Percentiles rank a stretch among this genome's conserved stretches.
Conservation (phyloP, 2,888 invertebrate genomes). For the Polylopha cassiicola region DNA sequence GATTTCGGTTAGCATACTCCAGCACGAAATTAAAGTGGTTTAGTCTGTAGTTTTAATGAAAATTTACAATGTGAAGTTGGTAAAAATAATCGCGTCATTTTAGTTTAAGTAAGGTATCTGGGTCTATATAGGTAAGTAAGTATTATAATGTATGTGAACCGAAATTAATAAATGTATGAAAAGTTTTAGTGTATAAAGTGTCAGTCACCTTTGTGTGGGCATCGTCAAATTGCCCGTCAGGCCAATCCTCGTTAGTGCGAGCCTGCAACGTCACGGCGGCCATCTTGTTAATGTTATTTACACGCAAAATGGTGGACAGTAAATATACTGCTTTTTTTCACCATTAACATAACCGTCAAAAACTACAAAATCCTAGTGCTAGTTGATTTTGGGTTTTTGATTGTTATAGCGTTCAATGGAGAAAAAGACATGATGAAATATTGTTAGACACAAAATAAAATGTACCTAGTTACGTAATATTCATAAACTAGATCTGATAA, state of each 20-base stretch:
- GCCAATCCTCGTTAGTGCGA: conserved; percentile 67
- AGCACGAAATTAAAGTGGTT: neutral
- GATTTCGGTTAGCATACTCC: conserved; percentile 22
- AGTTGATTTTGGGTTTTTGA: too few relatives aligned
- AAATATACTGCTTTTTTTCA: too few relatives aligned
- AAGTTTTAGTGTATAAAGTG: conserved; percentile 30
- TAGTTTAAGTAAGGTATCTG: neutral
- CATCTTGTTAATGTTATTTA: conserved; percentile 68
- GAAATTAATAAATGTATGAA: conserved; percentile 10
- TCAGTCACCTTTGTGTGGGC: conserved; percentile 70
- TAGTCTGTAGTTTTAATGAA: neutral
- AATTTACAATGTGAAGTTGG: neutral
- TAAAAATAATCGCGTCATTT: neutral
- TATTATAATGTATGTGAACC: conserved; percentile 10
- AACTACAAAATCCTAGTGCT: too few relatives aligned
- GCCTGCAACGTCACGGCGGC: conserved; percentile 61
- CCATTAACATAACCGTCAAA: too few relatives aligned
- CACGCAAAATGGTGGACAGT: conserved; percentile 50
- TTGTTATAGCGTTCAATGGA: too few relatives aligned
- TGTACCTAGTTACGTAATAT: too few relatives aligned
- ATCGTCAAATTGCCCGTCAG: conserved; percentile 68
- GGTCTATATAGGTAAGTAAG: too few relatives aligned
- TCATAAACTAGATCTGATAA: too few relatives aligned
- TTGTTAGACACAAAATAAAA: too few relatives aligned
- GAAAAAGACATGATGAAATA: too few relatives aligned